These are phyloP conservation scores for Vireo altiloquus DNA, from an alignment of 2,113 vertebrate genomes.

Conservation along the genomic window DNA sequence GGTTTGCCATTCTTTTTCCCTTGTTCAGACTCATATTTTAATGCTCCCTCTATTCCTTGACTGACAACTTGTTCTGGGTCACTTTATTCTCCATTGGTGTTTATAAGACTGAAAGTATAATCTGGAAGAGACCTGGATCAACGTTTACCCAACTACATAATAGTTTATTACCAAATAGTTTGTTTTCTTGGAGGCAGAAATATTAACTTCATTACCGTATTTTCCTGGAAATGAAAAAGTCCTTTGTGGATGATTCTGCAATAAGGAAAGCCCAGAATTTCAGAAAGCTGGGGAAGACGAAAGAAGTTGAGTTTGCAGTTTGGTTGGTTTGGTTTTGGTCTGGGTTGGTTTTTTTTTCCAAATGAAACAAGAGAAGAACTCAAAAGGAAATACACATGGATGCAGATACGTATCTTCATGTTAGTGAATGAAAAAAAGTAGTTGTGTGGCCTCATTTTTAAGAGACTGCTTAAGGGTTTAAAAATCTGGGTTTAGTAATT, in stretches of 20 bases:
- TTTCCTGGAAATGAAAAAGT: not conserved
- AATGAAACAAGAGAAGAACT: not conserved
- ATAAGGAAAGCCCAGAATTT: not conserved
- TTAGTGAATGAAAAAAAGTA: not conserved
- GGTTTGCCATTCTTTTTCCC: not conserved
- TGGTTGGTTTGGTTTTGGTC: not conserved
- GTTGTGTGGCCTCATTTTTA: not conserved
- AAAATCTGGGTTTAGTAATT: not conserved
- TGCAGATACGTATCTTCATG: not conserved
- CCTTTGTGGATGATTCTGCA: not conserved
- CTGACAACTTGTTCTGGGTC: not conserved
- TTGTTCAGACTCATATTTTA: not conserved
- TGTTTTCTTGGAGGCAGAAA: not conserved
- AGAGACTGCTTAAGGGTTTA: not conserved
- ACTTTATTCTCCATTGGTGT: not conserved
- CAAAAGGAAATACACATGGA: not conserved
- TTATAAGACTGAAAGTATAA: not conserved
- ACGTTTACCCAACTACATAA: not conserved
- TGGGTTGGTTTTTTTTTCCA: accelerated
- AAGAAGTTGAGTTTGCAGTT: not conserved
- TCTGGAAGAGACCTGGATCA: not conserved
- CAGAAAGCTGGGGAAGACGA: not conserved
- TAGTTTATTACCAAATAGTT: not conserved
- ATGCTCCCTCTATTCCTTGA: not conserved
- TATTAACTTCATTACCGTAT: not conserved